Evolutionary conservation across 2,888 invertebrate genomes (phyloP).

Genomic region (Crematogaster levior): DNA sequence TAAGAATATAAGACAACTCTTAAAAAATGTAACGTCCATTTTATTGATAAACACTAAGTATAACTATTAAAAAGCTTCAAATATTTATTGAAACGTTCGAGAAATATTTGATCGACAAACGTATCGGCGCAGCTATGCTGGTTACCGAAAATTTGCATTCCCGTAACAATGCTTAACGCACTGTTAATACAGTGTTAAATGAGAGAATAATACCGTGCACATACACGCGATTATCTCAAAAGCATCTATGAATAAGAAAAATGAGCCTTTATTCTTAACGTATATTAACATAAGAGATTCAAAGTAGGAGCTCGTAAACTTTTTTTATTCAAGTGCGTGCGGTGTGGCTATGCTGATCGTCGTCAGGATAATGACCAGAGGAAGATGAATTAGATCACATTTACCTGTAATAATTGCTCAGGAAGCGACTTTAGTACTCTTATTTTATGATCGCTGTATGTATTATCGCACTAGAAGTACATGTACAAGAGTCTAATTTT

Average conservation of each 20-base stretch:
- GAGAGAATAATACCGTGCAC: conserved; percentile 51
- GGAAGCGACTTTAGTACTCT: conserved; percentile 43
- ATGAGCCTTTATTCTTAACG: conserved; percentile 74
- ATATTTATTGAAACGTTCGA: conserved; percentile 33
- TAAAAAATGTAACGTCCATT: conserved; percentile 61
- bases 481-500: neutral
- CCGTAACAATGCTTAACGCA: conserved; percentile 46
- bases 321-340: conserved; percentile 70
- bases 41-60: conserved; percentile 37
- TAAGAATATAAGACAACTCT: too few relatives aligned
- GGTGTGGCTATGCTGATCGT: conserved; percentile 69
- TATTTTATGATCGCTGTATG: neutral
- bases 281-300: conserved; percentile 67
- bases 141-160: conserved; percentile 50
- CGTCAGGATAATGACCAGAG: conserved; percentile 62
- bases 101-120: conserved; percentile 48
- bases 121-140: neutral
- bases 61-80: conserved; percentile 3
- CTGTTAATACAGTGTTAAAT: conserved; percentile 31
- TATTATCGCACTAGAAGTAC: neutral
- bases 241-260: conserved; percentile 72
- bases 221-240: conserved; percentile 65
- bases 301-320: conserved; percentile 56
- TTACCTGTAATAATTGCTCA: conserved; percentile 64
- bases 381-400: conserved; percentile 74